Evolutionary conservation across 2,888 invertebrate genomes (phyloP).

Genomic region (Caenorhabditis drosophilae): DNA sequence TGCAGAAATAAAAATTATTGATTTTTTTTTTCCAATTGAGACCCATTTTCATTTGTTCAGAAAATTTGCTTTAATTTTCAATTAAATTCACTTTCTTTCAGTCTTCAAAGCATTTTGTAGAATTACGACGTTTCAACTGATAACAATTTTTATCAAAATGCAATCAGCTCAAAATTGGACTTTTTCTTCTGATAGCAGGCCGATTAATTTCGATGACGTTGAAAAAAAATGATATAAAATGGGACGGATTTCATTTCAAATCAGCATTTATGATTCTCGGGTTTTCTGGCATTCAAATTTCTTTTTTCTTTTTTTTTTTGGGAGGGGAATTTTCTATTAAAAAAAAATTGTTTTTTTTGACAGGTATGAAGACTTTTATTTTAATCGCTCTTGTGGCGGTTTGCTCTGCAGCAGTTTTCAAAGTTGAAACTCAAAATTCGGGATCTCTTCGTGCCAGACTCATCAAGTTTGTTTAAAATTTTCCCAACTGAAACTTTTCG

Average conservation of each 20-base stretch:
- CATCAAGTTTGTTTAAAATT: slow-evolving; percentile 20
- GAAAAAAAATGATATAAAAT: too few species aligned
- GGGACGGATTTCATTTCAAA: too few species aligned
- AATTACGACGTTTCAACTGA: too few species aligned
- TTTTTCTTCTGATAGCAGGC: not conserved
- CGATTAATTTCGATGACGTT: not conserved
- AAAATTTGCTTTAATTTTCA: too few species aligned
- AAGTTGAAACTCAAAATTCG: slow-evolving; percentile 35
- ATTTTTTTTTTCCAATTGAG: too few species aligned
- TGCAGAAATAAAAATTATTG: too few species aligned
- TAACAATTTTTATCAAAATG: too few species aligned
- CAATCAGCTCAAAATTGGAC: not conserved
- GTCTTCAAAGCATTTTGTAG: too few species aligned
- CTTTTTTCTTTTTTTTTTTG: slow-evolving; percentile 1
- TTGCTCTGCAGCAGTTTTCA: slow-evolving; percentile 42
- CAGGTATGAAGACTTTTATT: slow-evolving; percentile 51
- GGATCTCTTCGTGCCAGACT: slow-evolving; percentile 44
- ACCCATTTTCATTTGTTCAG: too few species aligned
- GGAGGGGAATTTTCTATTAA: not conserved
- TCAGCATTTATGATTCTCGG: not conserved
- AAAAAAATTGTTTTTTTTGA: slow-evolving; percentile 7
- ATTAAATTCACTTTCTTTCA: too few species aligned
- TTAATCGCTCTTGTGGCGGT: slow-evolving; percentile 52
- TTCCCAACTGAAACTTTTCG: not conserved
- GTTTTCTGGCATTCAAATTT: not conserved